phyloP scores from a whole-genome alignment of 2,888 invertebrate genomes.

The Eupithecia pulchellata region DNA sequence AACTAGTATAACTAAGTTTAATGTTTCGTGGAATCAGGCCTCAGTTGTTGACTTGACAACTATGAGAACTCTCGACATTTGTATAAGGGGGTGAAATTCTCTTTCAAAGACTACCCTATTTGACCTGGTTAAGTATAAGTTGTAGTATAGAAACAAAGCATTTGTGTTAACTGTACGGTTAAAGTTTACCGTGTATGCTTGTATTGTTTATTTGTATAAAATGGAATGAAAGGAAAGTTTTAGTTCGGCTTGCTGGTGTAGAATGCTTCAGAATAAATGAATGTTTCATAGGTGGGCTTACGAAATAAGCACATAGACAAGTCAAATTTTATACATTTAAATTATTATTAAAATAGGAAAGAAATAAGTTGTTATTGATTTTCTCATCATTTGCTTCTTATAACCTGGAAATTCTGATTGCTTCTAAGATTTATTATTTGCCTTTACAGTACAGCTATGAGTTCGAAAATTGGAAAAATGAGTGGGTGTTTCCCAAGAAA shows the following conservation, averaged over 20 bases:
- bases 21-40: constrained; percentile 12
- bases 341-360: no score
- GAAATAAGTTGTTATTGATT: no score
- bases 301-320: no score
- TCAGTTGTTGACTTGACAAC: background rate
- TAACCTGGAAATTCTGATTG: no score
- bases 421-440: no score
- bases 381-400: no score
- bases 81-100: background rate
- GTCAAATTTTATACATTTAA: no score
- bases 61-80: background rate
- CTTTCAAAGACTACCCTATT: background rate
- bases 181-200: background rate
- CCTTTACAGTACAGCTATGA: no score
- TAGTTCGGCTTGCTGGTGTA: background rate
- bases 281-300: background rate
- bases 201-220: constrained; percentile 16
- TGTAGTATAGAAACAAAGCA: constrained; percentile 13
- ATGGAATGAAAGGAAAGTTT: constrained; percentile 14
- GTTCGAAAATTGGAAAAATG: no score
- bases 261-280: background rate
- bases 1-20: constrained; percentile 1
- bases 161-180: constrained; percentile 11
- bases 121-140: background rate
- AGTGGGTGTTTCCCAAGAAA: no score